Base-by-base conservation (phyloP, 2,888 invertebrate species). In the Drosophila monieri region DNA sequence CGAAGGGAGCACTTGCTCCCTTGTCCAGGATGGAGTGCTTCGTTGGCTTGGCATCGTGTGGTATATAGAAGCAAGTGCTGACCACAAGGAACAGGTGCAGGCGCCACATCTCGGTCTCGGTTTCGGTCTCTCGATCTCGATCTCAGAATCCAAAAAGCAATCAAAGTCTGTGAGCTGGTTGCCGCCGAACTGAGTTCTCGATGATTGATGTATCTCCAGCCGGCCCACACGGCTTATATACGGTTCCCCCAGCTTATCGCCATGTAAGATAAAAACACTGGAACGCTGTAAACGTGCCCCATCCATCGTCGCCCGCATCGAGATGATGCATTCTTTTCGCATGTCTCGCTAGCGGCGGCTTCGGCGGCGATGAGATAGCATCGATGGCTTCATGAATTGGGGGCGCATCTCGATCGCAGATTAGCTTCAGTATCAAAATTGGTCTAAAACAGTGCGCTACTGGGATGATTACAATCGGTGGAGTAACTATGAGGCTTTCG, bases 1-100 rank as follows among this genome's bases (percentile, higher is more conserved):
- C 43, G n/a, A 43, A 43, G 9, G 15, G 14, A 0, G n/a, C n/a
- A n/a, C n/a, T n/a, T n/a, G 56, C 43, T 39, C 56, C 41, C 18
- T 15, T 39, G 39, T 18, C 39, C 39, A 18, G 15, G 12, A 54
- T 21, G 1, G 65, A 12, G 5, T 46, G 44, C 14, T 37, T 73
- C 4, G 72, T 12, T 3, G 81, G 81, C 71, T 83, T 83, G 8
- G 74, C 88, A 65, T 83, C 78, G 27, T 68, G n/a, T 2, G 81
- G 81, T 55, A 83, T 59, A 30, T 85, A 76, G n/a, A 85, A 87
- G 73, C 81, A 74, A 54, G 74, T 76, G 55, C 88, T 81, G 30
- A 87, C 47, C 41, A 83, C 35, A 1, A 83, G 74, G 14, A 87
- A 87, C 23, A 85, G 52, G 49, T 83, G 88, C 49, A 87, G 69